Evolutionary conservation across 2,113 vertebrate genomes (phyloP).

Genomic region (Lophura nycthemera): DNA sequence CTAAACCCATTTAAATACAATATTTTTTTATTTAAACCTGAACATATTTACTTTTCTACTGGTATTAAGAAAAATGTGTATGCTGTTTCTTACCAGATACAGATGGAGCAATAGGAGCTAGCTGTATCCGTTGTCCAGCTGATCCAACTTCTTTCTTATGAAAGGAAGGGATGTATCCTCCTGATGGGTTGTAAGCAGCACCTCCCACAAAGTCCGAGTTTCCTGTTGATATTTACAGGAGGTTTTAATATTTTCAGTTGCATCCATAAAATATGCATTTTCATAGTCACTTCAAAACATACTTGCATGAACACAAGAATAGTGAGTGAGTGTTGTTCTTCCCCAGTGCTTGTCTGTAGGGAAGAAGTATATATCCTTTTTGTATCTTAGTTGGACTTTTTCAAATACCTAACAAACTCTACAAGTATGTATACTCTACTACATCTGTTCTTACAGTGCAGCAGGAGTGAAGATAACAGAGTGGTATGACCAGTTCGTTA

Average conservation of each 20-base stretch:
- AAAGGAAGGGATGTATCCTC: slow-evolving; percentile 87
- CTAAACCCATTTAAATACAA: background rate
- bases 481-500: background rate
- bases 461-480: background rate
- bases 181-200: slow-evolving; percentile 82
- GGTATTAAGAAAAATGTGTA: background rate
- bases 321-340: background rate
- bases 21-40: background rate
- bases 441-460: background rate
- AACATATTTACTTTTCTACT: background rate
- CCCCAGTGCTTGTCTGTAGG: background rate
- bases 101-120: slow-evolving; percentile 83
- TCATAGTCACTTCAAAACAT: background rate
- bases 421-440: background rate
- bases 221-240: slow-evolving; percentile 74
- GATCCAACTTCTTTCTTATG: slow-evolving; percentile 95
- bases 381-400: background rate
- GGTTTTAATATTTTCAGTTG: slow-evolving; percentile 6
- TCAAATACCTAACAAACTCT: background rate
- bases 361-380: background rate
- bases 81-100: slow-evolving; percentile 81
- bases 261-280: background rate
- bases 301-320: background rate
- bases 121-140: slow-evolving; percentile 92
- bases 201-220: slow-evolving; percentile 77